phyloP scores from a whole-genome alignment of 2,113 vertebrate species.

The Chaenogobius annularis region DNA sequence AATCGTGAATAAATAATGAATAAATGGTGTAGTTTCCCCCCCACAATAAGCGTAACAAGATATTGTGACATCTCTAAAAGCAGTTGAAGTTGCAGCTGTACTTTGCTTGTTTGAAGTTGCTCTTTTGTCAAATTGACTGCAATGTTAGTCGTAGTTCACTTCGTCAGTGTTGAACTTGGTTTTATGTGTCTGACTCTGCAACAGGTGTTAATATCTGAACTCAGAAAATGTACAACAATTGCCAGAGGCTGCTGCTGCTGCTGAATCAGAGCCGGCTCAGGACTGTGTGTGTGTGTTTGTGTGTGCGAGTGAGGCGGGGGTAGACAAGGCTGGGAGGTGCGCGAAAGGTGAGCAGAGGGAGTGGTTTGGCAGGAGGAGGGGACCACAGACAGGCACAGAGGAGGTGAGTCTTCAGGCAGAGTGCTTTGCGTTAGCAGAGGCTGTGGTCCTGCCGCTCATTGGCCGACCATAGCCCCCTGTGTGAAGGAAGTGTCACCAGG shows the following conservation, averaged over 20 bases:
- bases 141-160: neutral
- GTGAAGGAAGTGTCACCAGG: constrained; percentile 80
- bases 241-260: constrained; percentile 32
- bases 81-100: neutral
- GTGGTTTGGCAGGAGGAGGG: constrained; percentile 57
- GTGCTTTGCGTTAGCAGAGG: constrained; percentile 60
- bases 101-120: neutral
- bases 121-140: neutral
- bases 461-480: constrained; percentile 62
- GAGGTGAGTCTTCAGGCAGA: constrained; percentile 49
- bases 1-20: too few species aligned
- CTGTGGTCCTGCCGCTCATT: constrained; percentile 65
- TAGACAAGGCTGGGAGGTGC: constrained; percentile 35
- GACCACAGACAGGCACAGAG: constrained; percentile 35
- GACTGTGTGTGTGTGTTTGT: neutral
- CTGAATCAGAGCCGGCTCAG: constrained; percentile 26
- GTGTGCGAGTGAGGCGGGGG: neutral
- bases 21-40: too few species aligned
- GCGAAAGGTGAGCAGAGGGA: constrained; percentile 49
- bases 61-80: too few species aligned
- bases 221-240: constrained; percentile 19
- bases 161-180: neutral
- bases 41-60: too few species aligned
- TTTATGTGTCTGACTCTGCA: neutral
- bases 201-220: constrained; percentile 17